phyloP scores from a whole-genome alignment of 2,888 invertebrate genomes.

The Trachelus troglodyta region DNA sequence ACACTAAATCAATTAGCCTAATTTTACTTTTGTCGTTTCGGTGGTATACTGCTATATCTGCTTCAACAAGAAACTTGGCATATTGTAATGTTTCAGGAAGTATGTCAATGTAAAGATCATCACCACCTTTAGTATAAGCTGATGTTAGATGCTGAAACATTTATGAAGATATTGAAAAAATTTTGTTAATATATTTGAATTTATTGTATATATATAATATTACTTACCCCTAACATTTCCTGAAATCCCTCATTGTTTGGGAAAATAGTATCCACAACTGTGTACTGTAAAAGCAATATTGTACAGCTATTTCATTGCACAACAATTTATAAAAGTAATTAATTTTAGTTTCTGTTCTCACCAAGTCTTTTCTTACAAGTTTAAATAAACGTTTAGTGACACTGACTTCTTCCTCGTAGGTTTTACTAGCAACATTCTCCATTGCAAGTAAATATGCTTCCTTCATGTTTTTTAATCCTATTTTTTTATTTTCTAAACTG shows the following conservation, averaged over 20 bases:
- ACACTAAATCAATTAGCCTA: constrained; percentile 47
- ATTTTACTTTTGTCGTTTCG: constrained; percentile 51
- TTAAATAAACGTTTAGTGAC: constrained; percentile 38
- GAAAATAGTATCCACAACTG: constrained; percentile 45
- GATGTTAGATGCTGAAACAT: constrained; percentile 30
- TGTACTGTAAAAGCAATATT: constrained; percentile 34
- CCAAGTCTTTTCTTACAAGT: constrained; percentile 48
- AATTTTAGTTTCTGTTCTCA: constrained; percentile 29
- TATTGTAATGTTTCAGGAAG: constrained; percentile 29
- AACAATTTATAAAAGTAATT: not conserved
- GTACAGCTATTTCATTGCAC: not conserved
- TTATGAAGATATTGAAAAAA: not conserved
- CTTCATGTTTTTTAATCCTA: constrained; percentile 46
- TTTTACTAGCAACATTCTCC: constrained; percentile 31
- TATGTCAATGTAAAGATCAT: constrained; percentile 52
- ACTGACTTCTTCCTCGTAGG: constrained; percentile 37
- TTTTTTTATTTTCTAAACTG: constrained; percentile 47
- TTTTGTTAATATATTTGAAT: not conserved
- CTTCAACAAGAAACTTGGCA: constrained; percentile 48
- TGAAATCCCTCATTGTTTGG: constrained; percentile 43
- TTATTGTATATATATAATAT: not conserved
- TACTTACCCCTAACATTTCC: constrained; percentile 47
- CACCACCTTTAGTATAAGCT: constrained; percentile 50
- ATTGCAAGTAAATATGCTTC: constrained; percentile 34
- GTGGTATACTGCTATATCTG: constrained; percentile 49